Conservation (phyloP, 2,797 vertebrate genomes). For the Ispidina picta region DNA sequence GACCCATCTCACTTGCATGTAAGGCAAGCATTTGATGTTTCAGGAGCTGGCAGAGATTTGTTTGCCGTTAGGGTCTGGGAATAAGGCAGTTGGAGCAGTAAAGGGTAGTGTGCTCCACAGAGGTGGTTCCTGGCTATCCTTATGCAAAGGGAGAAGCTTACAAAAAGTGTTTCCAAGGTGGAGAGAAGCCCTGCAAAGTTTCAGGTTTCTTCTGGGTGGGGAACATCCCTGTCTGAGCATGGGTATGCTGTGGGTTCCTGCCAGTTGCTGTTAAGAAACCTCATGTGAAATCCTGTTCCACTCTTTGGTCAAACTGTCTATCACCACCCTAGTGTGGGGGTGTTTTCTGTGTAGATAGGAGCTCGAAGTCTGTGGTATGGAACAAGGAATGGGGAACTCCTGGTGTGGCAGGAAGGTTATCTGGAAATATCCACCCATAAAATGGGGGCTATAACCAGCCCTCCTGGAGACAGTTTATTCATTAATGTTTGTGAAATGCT, state of each 20-base stretch:
- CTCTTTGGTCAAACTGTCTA: not conserved
- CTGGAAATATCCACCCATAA: constrained; percentile 35
- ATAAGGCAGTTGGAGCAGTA: not conserved
- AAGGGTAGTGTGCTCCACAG: not conserved
- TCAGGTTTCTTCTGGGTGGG: not conserved
- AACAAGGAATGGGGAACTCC: not conserved
- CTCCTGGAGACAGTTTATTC: constrained; percentile 19
- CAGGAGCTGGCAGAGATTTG: not conserved
- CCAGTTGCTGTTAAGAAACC: not conserved
- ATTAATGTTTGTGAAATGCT: constrained; percentile 36
- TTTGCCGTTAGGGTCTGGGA: not conserved
- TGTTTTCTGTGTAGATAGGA: not conserved
- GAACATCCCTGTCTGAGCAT: not conserved
- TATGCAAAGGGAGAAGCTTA: not conserved
- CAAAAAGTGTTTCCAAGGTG: not conserved
- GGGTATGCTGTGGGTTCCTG: not conserved
- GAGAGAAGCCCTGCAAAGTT: not conserved
- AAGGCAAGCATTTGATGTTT: not conserved
- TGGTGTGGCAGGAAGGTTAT: constrained; percentile 1
- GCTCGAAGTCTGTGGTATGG: not conserved
- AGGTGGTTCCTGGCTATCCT: not conserved
- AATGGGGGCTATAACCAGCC: constrained; percentile 31
- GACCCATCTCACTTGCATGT: fast-evolving
- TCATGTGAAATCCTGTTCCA: not conserved
- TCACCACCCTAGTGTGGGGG: not conserved